Evolutionary conservation across 2,888 invertebrate genomes (phyloP), one percentile per base, ranked within the genome.

Genomic region (Tupiocoris notatus): DNA sequence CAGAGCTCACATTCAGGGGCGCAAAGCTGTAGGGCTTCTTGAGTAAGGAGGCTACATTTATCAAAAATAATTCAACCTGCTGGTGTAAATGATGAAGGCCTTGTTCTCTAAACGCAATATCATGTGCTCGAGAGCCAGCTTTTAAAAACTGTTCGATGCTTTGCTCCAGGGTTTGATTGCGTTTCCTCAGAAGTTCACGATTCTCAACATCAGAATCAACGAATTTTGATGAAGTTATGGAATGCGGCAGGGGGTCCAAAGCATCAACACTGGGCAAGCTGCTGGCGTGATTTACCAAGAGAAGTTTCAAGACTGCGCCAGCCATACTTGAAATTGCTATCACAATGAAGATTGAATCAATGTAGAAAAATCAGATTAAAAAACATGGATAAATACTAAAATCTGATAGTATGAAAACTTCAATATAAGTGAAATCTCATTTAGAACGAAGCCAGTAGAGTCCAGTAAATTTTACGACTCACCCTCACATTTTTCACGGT

Each of bases 211-310:
- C 68, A 1, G 66, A 59, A 17, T 68, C 63, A n/a, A 68, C 24
- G 57, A 70, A 76, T 18, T 62, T 54, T 2, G 56, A 77, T 80
- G 86, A 86, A 64, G 82, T 79, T 0, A 80, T 79, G 2, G 82
- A 80, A n/a, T 83, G 82, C 12, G 89, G 88, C 77, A 89, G 86
- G 0, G 86, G 86, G 80, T 88, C 88, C 62, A 89, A 81, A 20
- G 83, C 82, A 67, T 83, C 81, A 62, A 89, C 86, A 7, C 85
- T 85, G 12, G 85, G 84, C 7, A 83, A 81, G 12, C 83, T 81
- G 17, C 84, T 85, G 81, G 88, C 85, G 62, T 88, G 85, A 0
- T 86, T 83, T 16, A 89, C 82, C 17, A 92, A 82, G 80, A 86
- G 86, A n/a, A 78, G 39, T 85, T 82, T 0, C 90, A 81, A 20